phyloP scores from a whole-genome alignment of 2,888 invertebrate genomes.

The Hydraecia micacea region DNA sequence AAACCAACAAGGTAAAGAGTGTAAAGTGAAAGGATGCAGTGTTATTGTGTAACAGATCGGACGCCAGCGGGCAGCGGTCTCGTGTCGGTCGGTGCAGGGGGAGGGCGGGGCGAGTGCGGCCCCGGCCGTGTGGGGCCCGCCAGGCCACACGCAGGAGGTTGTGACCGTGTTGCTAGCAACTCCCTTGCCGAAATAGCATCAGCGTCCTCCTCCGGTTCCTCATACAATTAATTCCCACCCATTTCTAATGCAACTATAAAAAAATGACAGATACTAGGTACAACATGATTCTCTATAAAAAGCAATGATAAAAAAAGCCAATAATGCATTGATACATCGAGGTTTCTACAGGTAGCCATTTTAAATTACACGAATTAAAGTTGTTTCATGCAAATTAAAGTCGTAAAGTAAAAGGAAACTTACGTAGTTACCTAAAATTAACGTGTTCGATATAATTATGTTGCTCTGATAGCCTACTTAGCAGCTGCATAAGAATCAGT shows the following conservation, averaged over 20 bases:
- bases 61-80: constrained; percentile 89
- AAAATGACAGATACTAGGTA: constrained; percentile 5
- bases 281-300: constrained; percentile 15
- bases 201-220: constrained; percentile 77
- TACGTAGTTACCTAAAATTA: constrained; percentile 64
- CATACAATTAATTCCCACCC: constrained; percentile 73
- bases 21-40: constrained; percentile 80
- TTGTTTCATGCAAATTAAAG: constrained; percentile 34
- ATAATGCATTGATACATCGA: constrained; percentile 17
- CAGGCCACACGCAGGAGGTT: constrained; percentile 91
- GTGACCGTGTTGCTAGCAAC: constrained; percentile 90
- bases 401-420: constrained; percentile 45
- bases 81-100: constrained; percentile 88
- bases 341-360: constrained; percentile 57
- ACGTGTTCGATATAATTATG: constrained; percentile 57
- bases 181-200: constrained; percentile 89
- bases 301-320: constrained; percentile 38
- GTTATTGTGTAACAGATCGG: constrained; percentile 88
- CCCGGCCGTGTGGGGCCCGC: constrained; percentile 91
- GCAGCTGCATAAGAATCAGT: constrained; percentile 85
- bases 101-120: constrained; percentile 90
- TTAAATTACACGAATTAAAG: constrained; percentile 42
- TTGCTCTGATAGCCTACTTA: constrained; percentile 71
- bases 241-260: constrained; percentile 57
- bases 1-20: constrained; percentile 86